These are phyloP conservation scores for Ifrita kowaldi DNA, from an alignment of 2,113 vertebrate species.

Conservation along the genomic window DNA sequence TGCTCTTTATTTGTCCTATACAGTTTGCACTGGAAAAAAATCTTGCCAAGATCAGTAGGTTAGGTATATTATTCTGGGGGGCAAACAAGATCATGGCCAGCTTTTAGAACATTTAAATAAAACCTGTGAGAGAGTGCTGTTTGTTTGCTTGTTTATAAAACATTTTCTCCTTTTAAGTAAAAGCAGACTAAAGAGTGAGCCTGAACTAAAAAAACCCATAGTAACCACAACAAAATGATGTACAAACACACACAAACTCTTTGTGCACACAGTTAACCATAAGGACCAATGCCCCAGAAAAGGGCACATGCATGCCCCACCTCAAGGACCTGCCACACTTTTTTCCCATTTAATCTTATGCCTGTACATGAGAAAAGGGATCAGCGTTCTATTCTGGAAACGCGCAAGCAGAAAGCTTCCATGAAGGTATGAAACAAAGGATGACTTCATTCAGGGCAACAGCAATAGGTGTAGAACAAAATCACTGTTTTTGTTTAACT, in stretches of 20 bases:
- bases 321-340: not conserved
- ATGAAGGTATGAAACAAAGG: not conserved
- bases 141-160: not conserved
- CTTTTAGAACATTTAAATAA: not conserved
- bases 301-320: not conserved
- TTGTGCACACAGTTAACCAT: not conserved
- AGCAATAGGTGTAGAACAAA: conserved; percentile 4
- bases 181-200: not conserved
- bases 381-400: not conserved
- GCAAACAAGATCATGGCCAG: not conserved
- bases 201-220: not conserved
- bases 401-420: not conserved
- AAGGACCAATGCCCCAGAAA: not conserved
- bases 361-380: not conserved
- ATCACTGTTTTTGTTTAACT: not conserved
- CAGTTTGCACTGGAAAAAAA: not conserved
- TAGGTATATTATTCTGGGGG: not conserved
- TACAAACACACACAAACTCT: not conserved
- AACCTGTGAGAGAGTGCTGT: not conserved
- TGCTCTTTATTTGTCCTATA: not conserved
- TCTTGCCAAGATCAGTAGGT: not conserved
- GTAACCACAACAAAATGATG: not conserved
- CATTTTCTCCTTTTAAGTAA: not conserved
- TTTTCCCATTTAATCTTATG: not conserved
- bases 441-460: not conserved